Conservation (phyloP, 2,797 vertebrate genomes). For the Chiroxiphia lanceolata region DNA sequence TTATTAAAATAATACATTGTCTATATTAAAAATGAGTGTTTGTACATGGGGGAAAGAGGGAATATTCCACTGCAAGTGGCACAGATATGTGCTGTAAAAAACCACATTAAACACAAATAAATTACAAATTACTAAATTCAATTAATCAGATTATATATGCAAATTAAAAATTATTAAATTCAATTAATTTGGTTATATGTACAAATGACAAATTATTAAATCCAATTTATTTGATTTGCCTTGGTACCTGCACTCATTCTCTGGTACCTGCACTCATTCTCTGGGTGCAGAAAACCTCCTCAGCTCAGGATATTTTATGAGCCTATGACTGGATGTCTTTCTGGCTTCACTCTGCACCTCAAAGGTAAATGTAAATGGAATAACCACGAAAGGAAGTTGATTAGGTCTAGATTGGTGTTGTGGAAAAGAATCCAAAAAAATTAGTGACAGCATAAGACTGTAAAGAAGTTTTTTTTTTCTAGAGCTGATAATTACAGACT, state of each 20-base stretch:
- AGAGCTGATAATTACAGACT: not conserved
- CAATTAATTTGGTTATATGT: not conserved
- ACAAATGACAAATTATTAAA: not conserved
- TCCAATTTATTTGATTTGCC: not conserved
- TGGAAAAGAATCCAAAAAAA: not conserved
- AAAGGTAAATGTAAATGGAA: not conserved
- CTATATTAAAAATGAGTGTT: not conserved
- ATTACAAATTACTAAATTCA: not conserved
- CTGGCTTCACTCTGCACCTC: not conserved
- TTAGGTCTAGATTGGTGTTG: not conserved
- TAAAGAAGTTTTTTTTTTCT: not conserved
- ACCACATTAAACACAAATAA: not conserved
- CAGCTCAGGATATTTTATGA: not conserved
- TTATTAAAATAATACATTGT: not conserved
- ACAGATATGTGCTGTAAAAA: not conserved
- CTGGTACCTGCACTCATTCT: not conserved
- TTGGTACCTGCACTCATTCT: not conserved
- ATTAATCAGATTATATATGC: not conserved
- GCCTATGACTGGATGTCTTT: not conserved
- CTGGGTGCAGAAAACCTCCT: not conserved
- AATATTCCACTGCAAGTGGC: not conserved
- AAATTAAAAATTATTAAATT: not conserved
- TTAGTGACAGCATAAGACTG: not conserved
- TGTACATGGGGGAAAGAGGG: not conserved
- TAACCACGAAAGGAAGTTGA: not conserved